Percentiles rank a stretch among this genome's conserved stretches.
These are phyloP conservation scores for Leucania comma DNA, from an alignment of 2,888 invertebrate species.

Conservation along the genomic window DNA sequence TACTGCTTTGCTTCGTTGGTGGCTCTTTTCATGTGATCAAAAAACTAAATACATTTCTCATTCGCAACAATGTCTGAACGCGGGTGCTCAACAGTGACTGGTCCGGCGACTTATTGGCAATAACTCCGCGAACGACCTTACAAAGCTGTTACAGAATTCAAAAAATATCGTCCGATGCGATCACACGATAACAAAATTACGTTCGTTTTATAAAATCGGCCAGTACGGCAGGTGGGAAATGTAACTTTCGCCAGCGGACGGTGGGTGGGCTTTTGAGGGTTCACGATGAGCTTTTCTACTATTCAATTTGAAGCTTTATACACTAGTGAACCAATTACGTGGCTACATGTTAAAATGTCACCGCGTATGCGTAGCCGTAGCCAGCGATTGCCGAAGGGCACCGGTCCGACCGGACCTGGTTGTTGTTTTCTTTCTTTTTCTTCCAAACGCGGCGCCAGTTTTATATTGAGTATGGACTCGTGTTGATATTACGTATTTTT, in stretches of 20 bases:
- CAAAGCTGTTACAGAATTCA: constrained; percentile 52
- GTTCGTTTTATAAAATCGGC: constrained; percentile 6
- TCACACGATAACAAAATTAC: constrained; percentile 37
- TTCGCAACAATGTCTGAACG: constrained; percentile 28
- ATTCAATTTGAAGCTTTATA: background rate
- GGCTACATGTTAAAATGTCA: constrained; percentile 27
- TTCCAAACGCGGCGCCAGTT: constrained; percentile 22
- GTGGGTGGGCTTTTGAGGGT: background rate
- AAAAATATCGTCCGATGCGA: constrained; percentile 46
- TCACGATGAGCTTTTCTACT: constrained; percentile 1
- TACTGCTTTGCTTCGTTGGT: background rate
- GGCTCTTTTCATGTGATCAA: constrained; percentile 13
- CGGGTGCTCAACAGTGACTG: constrained; percentile 26
- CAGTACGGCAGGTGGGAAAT: constrained; percentile 1
- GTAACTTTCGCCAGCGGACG: background rate
- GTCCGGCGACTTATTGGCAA: constrained; percentile 37
- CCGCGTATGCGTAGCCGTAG: constrained; percentile 5
- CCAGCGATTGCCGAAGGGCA: constrained; percentile 17
- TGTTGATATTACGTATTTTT: constrained; percentile 26
- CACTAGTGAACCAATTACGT: constrained; percentile 2
- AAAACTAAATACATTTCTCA: constrained; percentile 23
- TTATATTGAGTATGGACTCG: constrained; percentile 32
- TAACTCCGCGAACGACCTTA: constrained; percentile 45
- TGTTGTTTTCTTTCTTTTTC: constrained; percentile 36
- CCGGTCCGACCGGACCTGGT: constrained; percentile 43